Evolutionary conservation across 2,888 invertebrate species (phyloP).

Genomic region (Ormyrus thymus): DNA sequence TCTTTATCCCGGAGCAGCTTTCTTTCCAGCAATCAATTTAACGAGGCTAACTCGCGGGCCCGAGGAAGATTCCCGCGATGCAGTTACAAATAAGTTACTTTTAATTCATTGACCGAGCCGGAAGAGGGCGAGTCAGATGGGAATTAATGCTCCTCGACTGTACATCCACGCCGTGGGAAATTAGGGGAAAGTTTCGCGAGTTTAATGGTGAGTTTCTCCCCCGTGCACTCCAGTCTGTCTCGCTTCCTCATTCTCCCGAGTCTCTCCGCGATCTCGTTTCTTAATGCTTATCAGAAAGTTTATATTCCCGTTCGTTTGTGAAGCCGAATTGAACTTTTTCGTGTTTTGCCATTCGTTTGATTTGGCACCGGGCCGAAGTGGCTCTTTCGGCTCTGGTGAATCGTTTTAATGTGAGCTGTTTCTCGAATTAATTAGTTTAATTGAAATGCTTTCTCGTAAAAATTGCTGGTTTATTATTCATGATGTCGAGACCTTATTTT

Average conservation of each 20-base stretch:
- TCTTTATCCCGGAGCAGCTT: neutral
- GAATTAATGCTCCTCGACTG: constrained; percentile 34
- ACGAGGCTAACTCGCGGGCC: constrained; percentile 33
- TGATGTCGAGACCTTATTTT: too few relatives aligned
- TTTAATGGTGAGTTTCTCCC: constrained; percentile 30
- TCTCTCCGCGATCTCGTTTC: neutral
- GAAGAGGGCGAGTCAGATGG: constrained; percentile 16
- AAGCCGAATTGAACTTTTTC: constrained; percentile 21
- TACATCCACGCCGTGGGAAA: constrained; percentile 29
- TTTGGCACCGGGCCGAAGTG: neutral
- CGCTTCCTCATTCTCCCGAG: neutral
- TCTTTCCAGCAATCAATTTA: constrained; percentile 6
- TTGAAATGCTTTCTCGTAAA: too few relatives aligned
- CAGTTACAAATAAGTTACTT: constrained; percentile 43
- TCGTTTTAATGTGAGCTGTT: too few relatives aligned
- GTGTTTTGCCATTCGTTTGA: constrained; percentile 6
- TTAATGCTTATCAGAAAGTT: constrained; percentile 34
- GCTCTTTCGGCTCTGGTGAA: too few relatives aligned
- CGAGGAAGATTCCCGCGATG: constrained; percentile 14
- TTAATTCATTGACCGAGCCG: constrained; percentile 39
- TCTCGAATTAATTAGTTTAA: too few relatives aligned
- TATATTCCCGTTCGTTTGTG: neutral
- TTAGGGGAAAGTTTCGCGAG: constrained; percentile 41
- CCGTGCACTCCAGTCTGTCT: neutral
- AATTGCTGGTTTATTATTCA: too few relatives aligned